Base-by-base conservation (phyloP, 2,888 invertebrate species). In the Lochmaea crataegi region DNA sequence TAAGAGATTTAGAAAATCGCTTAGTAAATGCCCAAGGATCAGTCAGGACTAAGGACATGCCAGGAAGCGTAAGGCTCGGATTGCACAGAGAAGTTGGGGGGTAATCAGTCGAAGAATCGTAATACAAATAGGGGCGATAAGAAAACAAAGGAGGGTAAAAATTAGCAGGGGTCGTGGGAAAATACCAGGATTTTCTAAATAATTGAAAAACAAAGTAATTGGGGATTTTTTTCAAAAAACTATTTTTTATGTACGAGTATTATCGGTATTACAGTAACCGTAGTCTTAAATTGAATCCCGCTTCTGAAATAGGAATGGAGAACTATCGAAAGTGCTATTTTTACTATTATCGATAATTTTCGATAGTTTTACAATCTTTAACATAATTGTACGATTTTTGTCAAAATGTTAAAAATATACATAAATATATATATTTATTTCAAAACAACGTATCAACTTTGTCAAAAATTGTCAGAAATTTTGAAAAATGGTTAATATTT, bases 1-100 rank as follows among this genome's bases (percentile, higher is more conserved):
- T 84, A 84, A 83, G 83, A 81, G 85, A 84, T 85, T 84, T 81
- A 79, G 83, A 82, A 82, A 83, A 84, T 84, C 84, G 84, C 80
- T 82, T 80, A 80, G 83, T 84, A 84, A 85, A 84, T 83, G 82
- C 82, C 80, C 78, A 77, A 79, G 84, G 84, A 85, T 84, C 84
- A 84, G 79, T 77, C 79, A 77, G 82, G 84, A 83, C 83, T 70
- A 70, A 70, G 57, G 57, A 70, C 45, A 70, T 70, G 70, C 64
- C 70, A 26, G 64, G 70, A 45, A 70, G 61, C 65, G 64, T 70
- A 70, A 65, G 70, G 64, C 57, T 41, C 11, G 64, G 64, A 65
- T 64, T 64, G 64, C 58, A 22, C 14, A 11, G 6, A 51, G 7
- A 53, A 51, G 38, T 41, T 14, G 56, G 18, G n/a, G 57, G 53